Evolutionary conservation across 2,113 vertebrate genomes (phyloP), one percentile per base, ranked within the genome.

Genomic region (Potamarius usumacintae): DNA sequence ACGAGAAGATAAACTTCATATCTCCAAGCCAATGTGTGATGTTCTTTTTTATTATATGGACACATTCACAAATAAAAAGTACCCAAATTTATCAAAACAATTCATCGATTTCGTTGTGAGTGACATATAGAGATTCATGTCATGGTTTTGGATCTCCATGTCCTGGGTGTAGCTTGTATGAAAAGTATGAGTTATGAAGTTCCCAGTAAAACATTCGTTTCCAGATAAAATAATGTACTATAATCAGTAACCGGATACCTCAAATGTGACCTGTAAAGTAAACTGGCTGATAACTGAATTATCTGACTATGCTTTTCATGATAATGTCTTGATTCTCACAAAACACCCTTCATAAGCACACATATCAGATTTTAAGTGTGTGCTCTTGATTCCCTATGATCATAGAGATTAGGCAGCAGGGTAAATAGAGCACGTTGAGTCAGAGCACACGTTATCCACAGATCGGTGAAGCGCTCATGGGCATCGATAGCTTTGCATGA

Each of bases 381-480:
- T 65, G 65, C 18, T 58, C 69, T 72, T 34, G 30, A 57, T 58
- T 27, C 30, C 30, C 30, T 67, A 7, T n/a, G 53, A 55, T 82
- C 48, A 17, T 63, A 55, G 84, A 88, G 82, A 65, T 79, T 85
- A 86, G 5, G 53, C 81, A 90, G 87, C 86, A 67, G 53, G 48
- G 60, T 79, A 85, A 83, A 83, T 60, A 17, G 65, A 82, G 76
- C 12, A 83, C 77, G 83, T 58, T 60, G 76, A 48, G 34, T 86
- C 83, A 87, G 78, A 88, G 82, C n/a, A 48, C 63, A 76, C 22
- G 48, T 77, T 86, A 74, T 83, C 69, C 18, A 90, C 69, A 84
- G 57, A 88, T 84, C 85, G 90, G 52, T 85, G 71, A 89, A 84
- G 62, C 78, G 52, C 79, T 65, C 69, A 79, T 78, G 65, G 82